phyloP scores from a whole-genome alignment of 2,113 vertebrate species.

The Desmodus rotundus region DNA sequence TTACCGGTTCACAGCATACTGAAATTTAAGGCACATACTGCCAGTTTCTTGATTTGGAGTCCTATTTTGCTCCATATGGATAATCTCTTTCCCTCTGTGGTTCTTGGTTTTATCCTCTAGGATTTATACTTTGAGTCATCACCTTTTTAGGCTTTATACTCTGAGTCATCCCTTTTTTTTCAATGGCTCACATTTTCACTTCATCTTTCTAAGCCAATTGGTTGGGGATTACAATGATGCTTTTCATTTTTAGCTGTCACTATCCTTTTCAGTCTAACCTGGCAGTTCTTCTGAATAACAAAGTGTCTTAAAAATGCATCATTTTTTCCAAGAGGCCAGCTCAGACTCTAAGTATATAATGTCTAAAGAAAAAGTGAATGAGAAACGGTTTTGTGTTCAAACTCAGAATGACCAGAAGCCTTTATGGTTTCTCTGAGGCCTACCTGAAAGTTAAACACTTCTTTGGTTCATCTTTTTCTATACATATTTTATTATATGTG shows the following conservation, averaged over 20 bases:
- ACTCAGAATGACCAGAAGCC: background rate
- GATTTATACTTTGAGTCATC: background rate
- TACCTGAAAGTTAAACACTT: background rate
- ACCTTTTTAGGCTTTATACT: background rate
- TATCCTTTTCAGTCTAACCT: background rate
- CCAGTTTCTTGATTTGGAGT: background rate
- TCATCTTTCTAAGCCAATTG: background rate
- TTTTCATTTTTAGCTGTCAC: background rate
- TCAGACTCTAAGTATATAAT: background rate
- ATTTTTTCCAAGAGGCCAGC: background rate
- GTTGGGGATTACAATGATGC: background rate
- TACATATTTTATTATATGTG: background rate
- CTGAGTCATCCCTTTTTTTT: background rate
- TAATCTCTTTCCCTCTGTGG: background rate
- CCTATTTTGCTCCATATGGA: background rate
- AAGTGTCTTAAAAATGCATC: background rate
- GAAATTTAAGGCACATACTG: background rate
- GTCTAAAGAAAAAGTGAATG: background rate
- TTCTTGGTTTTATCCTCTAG: background rate
- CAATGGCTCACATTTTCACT: background rate
- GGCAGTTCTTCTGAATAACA: background rate
- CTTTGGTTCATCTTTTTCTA: background rate
- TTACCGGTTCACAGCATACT: background rate
- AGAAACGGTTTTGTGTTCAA: background rate
- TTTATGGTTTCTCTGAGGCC: background rate